A percentile compares a stretch with the other conserved stretches of the same genome.
phyloP scores from a whole-genome alignment of 30 jellyfish, hydroid and myxozoan species.

The Pelagia noctiluca region DNA sequence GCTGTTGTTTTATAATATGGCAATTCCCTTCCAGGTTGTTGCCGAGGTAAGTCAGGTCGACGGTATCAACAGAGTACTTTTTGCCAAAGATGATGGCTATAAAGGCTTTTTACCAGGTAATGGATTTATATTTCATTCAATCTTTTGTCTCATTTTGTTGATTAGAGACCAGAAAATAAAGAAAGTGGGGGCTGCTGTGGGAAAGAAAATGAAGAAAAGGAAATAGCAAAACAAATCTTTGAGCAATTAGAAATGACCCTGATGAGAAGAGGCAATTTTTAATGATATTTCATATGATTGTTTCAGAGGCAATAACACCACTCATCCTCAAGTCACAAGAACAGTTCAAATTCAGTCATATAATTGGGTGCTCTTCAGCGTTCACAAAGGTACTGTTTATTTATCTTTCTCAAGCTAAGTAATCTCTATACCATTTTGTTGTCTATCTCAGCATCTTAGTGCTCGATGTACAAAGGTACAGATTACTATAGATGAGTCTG shows the following conservation, averaged over 20 bases:
- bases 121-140: too few species aligned
- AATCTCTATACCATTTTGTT: too few species aligned
- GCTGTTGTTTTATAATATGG: too few species aligned
- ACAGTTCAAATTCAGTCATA: constrained; percentile 87
- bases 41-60: constrained; percentile 75
- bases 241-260: background rate
- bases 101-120: constrained; percentile 95
- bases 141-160: too few species aligned
- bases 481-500: too few species aligned
- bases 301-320: constrained; percentile 77
- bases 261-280: background rate
- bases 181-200: too few species aligned
- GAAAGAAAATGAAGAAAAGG: too few species aligned
- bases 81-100: constrained; percentile 86
- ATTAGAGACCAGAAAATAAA: too few species aligned
- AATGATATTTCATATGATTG: background rate
- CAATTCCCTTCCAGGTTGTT: constrained; percentile 63
- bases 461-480: too few species aligned
- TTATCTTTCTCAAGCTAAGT: too few species aligned
- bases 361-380: constrained; percentile 88
- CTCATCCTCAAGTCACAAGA: constrained; percentile 79
- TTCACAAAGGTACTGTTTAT: constrained; percentile 67
- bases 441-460: too few species aligned
- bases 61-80: constrained; percentile 78
- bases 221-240: too few species aligned